Evolutionary conservation across 2,888 invertebrate species (phyloP).

Genomic region (Ferdinandea cuprea): DNA sequence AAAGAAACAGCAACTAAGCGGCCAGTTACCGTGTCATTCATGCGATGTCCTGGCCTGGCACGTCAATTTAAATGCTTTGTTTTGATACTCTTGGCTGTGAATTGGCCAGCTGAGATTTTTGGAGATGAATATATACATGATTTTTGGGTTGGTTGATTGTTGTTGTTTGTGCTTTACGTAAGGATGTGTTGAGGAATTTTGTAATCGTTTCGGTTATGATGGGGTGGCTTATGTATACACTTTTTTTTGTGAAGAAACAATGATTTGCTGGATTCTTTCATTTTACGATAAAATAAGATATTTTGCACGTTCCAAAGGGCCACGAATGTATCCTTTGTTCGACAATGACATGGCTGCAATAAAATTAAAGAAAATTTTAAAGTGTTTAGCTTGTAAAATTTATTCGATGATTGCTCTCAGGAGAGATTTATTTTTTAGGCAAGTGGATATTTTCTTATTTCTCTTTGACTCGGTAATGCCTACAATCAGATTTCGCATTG

Average conservation of each 20-base stretch:
- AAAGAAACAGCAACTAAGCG: constrained; percentile 3
- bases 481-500: too few relatives aligned
- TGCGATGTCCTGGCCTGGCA: neutral
- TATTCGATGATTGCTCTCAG: too few relatives aligned
- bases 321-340: constrained; percentile 39
- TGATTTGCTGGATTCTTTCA: constrained; percentile 49
- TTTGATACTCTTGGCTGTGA: constrained; percentile 61
- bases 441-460: too few relatives aligned
- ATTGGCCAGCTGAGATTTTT: constrained; percentile 71
- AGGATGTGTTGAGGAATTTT: constrained; percentile 55
- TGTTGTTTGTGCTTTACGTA: constrained; percentile 8
- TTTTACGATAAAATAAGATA: constrained; percentile 26
- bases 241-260: constrained; percentile 33
- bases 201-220: constrained; percentile 65
- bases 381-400: too few relatives aligned
- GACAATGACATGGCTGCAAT: constrained; percentile 34
- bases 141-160: constrained; percentile 5
- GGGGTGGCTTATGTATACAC: neutral
- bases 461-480: too few relatives aligned
- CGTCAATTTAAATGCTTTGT: constrained; percentile 63
- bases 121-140: constrained; percentile 13
- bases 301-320: constrained; percentile 34
- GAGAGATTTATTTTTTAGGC: too few relatives aligned
- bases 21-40: neutral
- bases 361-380: constrained; percentile 20